Evolutionary conservation across 2,888 invertebrate genomes (phyloP).

Genomic region (Andrena marginata): DNA sequence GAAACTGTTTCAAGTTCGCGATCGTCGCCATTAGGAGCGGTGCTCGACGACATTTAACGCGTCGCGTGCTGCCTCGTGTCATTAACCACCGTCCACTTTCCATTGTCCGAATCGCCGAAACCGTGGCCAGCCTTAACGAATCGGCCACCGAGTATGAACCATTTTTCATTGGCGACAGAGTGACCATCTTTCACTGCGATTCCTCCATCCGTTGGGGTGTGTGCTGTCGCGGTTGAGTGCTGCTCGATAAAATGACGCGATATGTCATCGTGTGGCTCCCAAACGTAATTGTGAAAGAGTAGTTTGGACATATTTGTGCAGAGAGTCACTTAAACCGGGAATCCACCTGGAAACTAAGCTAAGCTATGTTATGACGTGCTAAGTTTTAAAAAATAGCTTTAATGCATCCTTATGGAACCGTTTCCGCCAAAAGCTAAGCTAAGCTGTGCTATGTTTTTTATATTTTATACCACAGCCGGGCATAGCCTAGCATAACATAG

Average conservation of each 20-base stretch:
- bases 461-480: no score
- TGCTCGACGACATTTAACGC: slow-evolving; percentile 19
- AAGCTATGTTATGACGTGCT: no score
- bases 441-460: no score
- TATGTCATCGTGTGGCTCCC: no score
- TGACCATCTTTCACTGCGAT: background rate
- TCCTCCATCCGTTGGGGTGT: slow-evolving; percentile 4
- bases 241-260: background rate
- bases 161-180: background rate
- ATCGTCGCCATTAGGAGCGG: slow-evolving; percentile 8
- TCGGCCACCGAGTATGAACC: slow-evolving; percentile 33
- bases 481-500: no score
- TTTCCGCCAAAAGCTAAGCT: no score
- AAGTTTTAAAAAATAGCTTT: no score
- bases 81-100: slow-evolving; percentile 38
- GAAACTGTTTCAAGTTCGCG: slow-evolving; percentile 49
- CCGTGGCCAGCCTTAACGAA: slow-evolving; percentile 43
- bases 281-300: no score
- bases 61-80: slow-evolving; percentile 60
- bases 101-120: slow-evolving; percentile 45
- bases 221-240: background rate
- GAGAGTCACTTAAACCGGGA: no score
- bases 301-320: no score
- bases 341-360: no score
- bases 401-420: no score